A percentile compares a stretch with the other conserved stretches of the same genome.
These are phyloP conservation scores for Phrynocephalus forsythii DNA, from an alignment of 2,797 vertebrate genomes.

Conservation along the genomic window DNA sequence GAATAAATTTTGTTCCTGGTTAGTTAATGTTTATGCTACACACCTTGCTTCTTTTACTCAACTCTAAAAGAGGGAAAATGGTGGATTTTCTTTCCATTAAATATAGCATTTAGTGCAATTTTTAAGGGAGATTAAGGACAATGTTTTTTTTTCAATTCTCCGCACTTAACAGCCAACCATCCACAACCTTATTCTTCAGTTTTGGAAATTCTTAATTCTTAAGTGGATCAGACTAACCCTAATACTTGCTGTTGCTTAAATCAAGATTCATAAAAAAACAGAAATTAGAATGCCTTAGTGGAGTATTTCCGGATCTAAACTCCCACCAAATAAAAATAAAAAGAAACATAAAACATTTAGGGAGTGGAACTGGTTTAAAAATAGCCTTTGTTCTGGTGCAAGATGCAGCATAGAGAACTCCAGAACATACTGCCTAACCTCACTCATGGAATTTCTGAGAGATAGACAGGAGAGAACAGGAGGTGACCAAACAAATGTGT, in stretches of 20 bases:
- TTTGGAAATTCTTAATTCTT: conserved; percentile 22
- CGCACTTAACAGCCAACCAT: conserved; percentile 41
- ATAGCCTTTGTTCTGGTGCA: conserved; percentile 44
- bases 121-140: conserved; percentile 48
- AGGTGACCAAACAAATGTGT: conserved; percentile 65
- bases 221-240: conserved; percentile 35
- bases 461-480: conserved; percentile 58
- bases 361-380: conserved; percentile 42
- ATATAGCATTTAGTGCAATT: conserved; percentile 67
- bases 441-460: conserved; percentile 49
- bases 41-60: conserved; percentile 45
- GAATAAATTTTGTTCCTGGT: conserved; percentile 49
- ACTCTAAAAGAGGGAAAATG: conserved; percentile 54
- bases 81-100: conserved; percentile 47
- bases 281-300: neutral
- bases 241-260: conserved; percentile 9
- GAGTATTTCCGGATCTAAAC: conserved; percentile 17
- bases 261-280: conserved; percentile 24
- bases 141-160: conserved; percentile 32
- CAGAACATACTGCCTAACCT: conserved; percentile 18
- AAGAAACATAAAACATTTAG: neutral
- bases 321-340: conserved; percentile 3
- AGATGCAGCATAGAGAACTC: conserved; percentile 41
- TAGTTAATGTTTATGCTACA: conserved; percentile 50
- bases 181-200: too few species aligned